Evolutionary conservation across 2,113 vertebrate genomes (phyloP), one percentile per base, ranked within the genome.

Genomic region (Pimephales promelas): DNA sequence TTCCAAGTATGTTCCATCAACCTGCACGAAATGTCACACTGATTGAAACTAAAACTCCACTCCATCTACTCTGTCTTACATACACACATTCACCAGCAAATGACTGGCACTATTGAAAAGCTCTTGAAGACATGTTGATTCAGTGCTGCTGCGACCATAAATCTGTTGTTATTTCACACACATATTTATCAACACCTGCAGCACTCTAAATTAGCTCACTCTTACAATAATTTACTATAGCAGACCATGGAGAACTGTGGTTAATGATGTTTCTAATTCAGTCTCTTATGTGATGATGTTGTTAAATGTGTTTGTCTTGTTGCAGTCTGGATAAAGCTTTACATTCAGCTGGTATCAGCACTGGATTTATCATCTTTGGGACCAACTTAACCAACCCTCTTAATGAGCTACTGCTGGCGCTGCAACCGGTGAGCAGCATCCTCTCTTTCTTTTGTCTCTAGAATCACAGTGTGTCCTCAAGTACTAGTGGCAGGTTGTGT

Each of bases 341-440:
- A 47, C 97, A 99, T 91, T 99, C 98, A 0, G 95, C 97, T 92
- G 98, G 98, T 79, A 95, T 99, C 79, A 93, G 95, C 89, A 96
- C 96, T 7, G 98, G 98, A 81, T 99, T 99, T 90, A 95, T 99
- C 86, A 94, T 99, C 87, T 96, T 99, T 90, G 97, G 97, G 92
- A 96, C 97, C 88, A 99, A 98, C 92, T 89, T 99, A 71, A 98
- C 95, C 83, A 99, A 99, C 91, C 98, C 98, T 34, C 87, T 99
- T 87, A 99, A 99, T 94, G 97, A 98, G 94, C 93, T 99, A 79
- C 90, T 99, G 85, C 94, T 98, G 89, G 85, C 95, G 84, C 92
- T 99, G 68, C 98, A 99, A 87, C 98, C 95, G 74, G 98, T 99
- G 89, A 98, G 97, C 73, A 1, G 47, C 26, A 22, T 43, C 10